Base-by-base conservation (phyloP, 37 sponge, comb jelly and placozoan species). In the Haliclona indistincta region DNA sequence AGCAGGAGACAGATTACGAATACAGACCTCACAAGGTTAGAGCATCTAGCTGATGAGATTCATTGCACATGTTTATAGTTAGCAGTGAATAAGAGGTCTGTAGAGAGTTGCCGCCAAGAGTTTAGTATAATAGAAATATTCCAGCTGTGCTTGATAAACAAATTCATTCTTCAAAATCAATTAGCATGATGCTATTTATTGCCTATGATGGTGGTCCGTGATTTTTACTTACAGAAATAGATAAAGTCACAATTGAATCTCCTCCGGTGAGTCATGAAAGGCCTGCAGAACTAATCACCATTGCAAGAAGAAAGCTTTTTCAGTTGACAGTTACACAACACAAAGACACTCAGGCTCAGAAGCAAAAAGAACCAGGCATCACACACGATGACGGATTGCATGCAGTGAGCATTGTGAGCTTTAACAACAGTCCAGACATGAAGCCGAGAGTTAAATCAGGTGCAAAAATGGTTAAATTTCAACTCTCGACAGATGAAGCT, bases 221-320 rank as follows among this genome's bases (percentile, higher is more conserved):
- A 22, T 64, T 54, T 62, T 38, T 22, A 7, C 10, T 15, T 17
- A 38, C 61, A 87, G 87, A 42, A 29, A 23, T 54, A 47, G 26
- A 61, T 0, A 36, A 37, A 28, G 80, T 89, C 15, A 68, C 53
- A 35, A 41, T 85, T 33, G 91, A 85, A 22, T 17, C 62, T 3
- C 77, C 91, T 20, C 53, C 63, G 6, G 54, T 81, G 6, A 68
- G 86, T 7, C 69, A 80, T 29, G 91, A 90, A 38, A 68, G 49
- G 23, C 73, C 78, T 6, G 56, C 64, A 13, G 86, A 84, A 33
- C 77, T 81, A 20, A 63, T 90, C 4, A 69, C 69, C 4, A 56
- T 62, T 44, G 91, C 86, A 23, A 60, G 86, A 0, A 66, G 86
- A 28, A 84, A 85, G 40, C 56, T 77, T 29, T 90, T 90, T 39